Evolutionary conservation across 2,797 vertebrate genomes (phyloP).

Genomic region (Acrocephalus scirpaceus): DNA sequence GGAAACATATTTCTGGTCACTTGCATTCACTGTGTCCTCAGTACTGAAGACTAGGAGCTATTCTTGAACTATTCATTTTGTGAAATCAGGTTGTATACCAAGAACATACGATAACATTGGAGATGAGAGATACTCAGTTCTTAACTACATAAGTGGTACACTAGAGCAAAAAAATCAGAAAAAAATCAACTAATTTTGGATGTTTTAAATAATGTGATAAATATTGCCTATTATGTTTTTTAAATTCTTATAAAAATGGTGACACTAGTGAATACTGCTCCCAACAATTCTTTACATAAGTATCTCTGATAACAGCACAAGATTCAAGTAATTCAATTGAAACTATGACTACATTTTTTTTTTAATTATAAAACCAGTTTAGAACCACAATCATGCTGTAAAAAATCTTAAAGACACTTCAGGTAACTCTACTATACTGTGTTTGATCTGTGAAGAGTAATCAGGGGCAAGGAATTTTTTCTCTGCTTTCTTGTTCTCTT

Average conservation of each 20-base stretch:
- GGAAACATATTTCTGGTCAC: background rate
- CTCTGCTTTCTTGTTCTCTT: background rate
- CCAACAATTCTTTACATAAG: background rate
- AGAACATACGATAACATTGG: fast-evolving
- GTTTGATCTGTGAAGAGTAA: background rate
- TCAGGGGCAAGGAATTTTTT: background rate
- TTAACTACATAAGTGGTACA: background rate
- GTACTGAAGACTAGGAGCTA: background rate
- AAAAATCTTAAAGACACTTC: background rate
- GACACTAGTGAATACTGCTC: background rate
- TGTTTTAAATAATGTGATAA: background rate
- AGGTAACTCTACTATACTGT: background rate
- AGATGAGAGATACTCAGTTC: background rate
- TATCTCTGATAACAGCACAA: background rate
- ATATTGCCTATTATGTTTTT: background rate
- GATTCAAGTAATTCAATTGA: background rate
- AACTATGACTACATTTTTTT: background rate
- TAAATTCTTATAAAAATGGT: background rate
- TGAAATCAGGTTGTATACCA: background rate
- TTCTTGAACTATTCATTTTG: background rate
- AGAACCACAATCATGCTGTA: background rate
- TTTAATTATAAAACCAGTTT: background rate
- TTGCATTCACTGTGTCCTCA: background rate
- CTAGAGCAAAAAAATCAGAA: background rate
- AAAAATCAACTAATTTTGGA: background rate